Conservation (phyloP, 1,140 invertebrate species). For the Euura lappo region DNA sequence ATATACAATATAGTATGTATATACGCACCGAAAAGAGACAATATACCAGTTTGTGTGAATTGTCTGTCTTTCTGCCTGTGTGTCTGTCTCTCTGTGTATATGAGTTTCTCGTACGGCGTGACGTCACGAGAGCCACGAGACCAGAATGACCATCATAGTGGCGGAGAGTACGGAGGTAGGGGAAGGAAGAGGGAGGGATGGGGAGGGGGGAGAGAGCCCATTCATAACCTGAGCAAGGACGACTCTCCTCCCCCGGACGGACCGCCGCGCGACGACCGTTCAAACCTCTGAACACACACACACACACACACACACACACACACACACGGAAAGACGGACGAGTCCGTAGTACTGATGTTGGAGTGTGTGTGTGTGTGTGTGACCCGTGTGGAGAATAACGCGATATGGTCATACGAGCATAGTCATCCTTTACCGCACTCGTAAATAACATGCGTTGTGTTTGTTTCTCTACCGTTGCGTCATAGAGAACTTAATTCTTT, state of each 20-base stretch:
- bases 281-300: not conserved
- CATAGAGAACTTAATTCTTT: too few species aligned
- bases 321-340: not conserved
- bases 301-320: not conserved
- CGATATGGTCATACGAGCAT: not conserved
- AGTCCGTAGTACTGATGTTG: not conserved
- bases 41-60: not conserved
- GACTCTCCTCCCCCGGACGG: slow-evolving; percentile 41
- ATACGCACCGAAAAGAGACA: too few species aligned
- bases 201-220: slow-evolving; percentile 35
- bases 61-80: not conserved
- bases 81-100: not conserved
- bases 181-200: not conserved
- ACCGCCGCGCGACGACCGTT: not conserved
- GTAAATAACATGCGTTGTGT: too few species aligned
- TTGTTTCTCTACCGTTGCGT: too few species aligned
- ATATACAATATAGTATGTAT: too few species aligned
- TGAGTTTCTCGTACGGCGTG: not conserved
- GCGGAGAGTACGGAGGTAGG: not conserved
- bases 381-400: not conserved
- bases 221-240: slow-evolving; percentile 58
- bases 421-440: too few species aligned
- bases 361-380: not conserved
- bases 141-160: slow-evolving; percentile 1
- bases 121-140: slow-evolving; percentile 1